Evolutionary conservation across 2,797 vertebrate species (phyloP), one percentile per base, ranked within the genome.

Genomic region (Loriculus beryllinus): DNA sequence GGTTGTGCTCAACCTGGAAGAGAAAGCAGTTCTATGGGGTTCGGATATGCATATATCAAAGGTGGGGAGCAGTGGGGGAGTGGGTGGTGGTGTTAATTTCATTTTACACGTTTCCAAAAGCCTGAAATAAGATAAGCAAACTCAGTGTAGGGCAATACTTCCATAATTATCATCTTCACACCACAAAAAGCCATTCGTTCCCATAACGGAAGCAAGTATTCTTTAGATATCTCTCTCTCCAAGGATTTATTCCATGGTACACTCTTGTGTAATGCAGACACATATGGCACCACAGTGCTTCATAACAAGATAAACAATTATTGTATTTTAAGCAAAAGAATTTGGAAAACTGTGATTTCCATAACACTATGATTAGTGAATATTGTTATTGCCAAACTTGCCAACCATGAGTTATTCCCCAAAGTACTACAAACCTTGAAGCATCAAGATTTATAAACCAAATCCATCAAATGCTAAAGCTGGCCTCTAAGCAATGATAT

Each of bases 331-430:
- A 83, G 39, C 13, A 47, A 68, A 70, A 69, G 5, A 57, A 78
- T 42, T n/a, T 37, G 8, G 12, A 71, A 83, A 35, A 21, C 23
- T 16, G 2, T 31, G 29, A 68, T 71, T 86, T 60, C 18, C n/a
- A 0, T 25, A 69, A n/a, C 8, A 3, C 39, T 25, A 0, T 4
- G 3, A 47, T 31, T 19, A 65, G n/a, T 20, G 65, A 77, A 76
- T 54, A 18, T 12, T 14, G 14, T 19, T 64, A 31, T 8, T 18
- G 33, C 12, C 25, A 8, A 3, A 42, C 56, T 48, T 42, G 10
- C 10, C 43, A 77, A 74, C 39, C 15, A 21, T 0, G 0, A 1
- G 2, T 33, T 40, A 19, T 1, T 0, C 1, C 7, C 17, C 39
- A 28, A 47, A 81, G 10, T 23, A 31, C 11, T 28, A 17, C n/a